Conservation (phyloP, 1,140 invertebrate species). For the Teleogryllus occipitalis region DNA sequence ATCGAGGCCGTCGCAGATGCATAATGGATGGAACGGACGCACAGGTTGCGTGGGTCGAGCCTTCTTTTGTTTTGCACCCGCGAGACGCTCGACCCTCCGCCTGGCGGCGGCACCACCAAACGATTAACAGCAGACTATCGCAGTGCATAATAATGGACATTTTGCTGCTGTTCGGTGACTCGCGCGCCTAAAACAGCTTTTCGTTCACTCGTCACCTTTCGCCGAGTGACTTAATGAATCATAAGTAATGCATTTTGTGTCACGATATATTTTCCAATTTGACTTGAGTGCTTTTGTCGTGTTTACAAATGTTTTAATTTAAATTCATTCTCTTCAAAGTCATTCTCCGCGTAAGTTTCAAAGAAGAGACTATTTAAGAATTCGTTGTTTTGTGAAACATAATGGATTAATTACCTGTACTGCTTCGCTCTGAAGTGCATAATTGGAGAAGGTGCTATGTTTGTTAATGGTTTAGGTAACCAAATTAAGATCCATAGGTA, state of each 20-base stretch:
- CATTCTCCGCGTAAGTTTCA: neutral
- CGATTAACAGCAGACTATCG: neutral
- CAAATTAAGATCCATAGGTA: neutral
- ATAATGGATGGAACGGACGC: neutral
- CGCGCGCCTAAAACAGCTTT: neutral
- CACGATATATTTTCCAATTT: neutral
- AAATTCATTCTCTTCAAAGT: neutral
- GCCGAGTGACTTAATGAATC: neutral
- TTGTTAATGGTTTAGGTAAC: neutral
- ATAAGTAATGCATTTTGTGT: constrained; percentile 5
- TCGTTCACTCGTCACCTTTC: neutral
- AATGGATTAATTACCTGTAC: neutral
- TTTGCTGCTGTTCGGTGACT: neutral
- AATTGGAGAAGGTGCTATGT: constrained; percentile 1
- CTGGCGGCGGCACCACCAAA: neutral
- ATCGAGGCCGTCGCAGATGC: neutral
- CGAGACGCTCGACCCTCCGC: neutral
- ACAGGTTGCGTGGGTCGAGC: neutral
- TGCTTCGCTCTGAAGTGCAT: neutral
- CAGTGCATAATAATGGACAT: constrained; percentile 1
- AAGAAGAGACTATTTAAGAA: neutral
- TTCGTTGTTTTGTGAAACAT: neutral
- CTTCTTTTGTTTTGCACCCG: neutral
- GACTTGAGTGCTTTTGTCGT: constrained; percentile 3
- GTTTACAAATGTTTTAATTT: constrained; percentile 6